Evolutionary conservation across 2,888 invertebrate species (phyloP), one percentile per base, ranked within the genome.

Genomic region (Hypselothyrea guttata): DNA sequence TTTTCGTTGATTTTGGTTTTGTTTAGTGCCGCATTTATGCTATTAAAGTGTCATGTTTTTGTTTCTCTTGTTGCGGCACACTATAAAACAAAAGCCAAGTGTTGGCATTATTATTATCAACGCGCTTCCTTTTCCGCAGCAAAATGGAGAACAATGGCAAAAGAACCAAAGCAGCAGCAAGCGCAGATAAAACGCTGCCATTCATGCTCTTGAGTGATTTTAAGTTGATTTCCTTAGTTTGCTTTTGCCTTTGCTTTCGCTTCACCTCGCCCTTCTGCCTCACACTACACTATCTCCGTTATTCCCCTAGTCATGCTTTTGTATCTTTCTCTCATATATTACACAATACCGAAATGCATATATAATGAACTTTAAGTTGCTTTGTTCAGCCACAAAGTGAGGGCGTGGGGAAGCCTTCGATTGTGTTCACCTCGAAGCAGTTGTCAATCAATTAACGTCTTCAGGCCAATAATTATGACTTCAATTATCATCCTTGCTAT

Each of bases 1-100:
- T 55, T 72, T 73, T 76, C 58, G 59, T 63, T 66, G 73, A 75
- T 84, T 78, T 75, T 71, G 75, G 74, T 74, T 74, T 86, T 86
- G 86, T 77, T 86, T 81, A 86, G 82, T 83, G 76, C 75, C 84
- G 76, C 83, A 84, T 79, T 77, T 77, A 71, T 68, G 83, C 78
- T 76, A 82, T 86, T 86, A 82, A 86, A 86, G 75, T 77, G 86
- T 77, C 84, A 77, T 75, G 73, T 84, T 81, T 67, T 70, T 62
- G 75, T 35, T 61, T 49, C 44, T 55, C 54, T 51, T 57, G 44
- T 13, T 46, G 52, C 55, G 71, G 65, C 57, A 46, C n/a, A n/a
- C n/a, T 53, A 68, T 71, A 52, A 84, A 82, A 78, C 78, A 78
- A 78, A 84, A 82, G 78, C 78, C 83, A 82, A 78, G 78, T 84